These are phyloP conservation scores for Callipepla californica DNA, from an alignment of 2,113 vertebrate genomes.

Conservation along the genomic window DNA sequence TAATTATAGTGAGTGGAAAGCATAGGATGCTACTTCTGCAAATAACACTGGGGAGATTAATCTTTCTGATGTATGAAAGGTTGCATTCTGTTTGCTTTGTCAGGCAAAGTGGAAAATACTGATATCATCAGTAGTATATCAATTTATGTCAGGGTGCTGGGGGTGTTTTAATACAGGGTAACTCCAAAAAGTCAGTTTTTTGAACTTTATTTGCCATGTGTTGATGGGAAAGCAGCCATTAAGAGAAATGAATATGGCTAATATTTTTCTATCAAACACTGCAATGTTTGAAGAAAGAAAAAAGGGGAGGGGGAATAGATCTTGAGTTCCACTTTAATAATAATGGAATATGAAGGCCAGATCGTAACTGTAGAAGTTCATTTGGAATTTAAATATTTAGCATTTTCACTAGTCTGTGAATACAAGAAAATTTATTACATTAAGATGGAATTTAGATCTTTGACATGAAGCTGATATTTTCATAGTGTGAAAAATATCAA, in stretches of 20 bases:
- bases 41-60: not conserved
- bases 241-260: not conserved
- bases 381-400: slow-evolving; percentile 76
- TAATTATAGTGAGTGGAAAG: not conserved
- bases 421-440: slow-evolving; percentile 73
- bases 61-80: not conserved
- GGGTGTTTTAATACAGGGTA: not conserved
- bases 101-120: not conserved
- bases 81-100: not conserved
- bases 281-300: not conserved
- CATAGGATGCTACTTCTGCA: not conserved
- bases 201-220: not conserved
- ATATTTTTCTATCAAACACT: slow-evolving; percentile 8
- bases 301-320: not conserved
- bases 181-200: not conserved
- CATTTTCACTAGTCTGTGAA: slow-evolving; percentile 72
- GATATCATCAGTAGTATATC: not conserved
- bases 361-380: slow-evolving; percentile 51
- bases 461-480: slow-evolving; percentile 80
- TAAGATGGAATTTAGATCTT: slow-evolving; percentile 73
- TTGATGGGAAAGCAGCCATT: slow-evolving; percentile 10
- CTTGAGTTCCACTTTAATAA: slow-evolving; percentile 51
- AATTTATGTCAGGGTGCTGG: not conserved
- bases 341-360: slow-evolving; percentile 54
- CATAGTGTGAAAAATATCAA: slow-evolving; percentile 79